These are phyloP conservation scores for Apis florea DNA, from an alignment of 1,140 invertebrate species.

Conservation along the genomic window DNA sequence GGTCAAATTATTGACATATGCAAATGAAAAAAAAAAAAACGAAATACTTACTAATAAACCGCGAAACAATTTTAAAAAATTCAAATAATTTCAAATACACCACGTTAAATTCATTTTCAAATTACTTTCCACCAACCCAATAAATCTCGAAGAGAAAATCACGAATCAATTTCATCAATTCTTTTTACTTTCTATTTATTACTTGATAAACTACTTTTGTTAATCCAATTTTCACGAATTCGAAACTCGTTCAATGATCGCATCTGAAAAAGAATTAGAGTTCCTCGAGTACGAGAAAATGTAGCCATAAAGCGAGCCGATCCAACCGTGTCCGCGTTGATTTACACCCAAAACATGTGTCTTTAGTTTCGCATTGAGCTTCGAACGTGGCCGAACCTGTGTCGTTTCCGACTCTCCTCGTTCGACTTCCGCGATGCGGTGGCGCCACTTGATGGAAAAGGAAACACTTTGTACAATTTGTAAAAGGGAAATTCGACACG, in stretches of 20 bases:
- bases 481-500: not conserved
- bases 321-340: slow-evolving; percentile 46
- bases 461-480: slow-evolving; percentile 20
- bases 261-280: not conserved
- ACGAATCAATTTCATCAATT: too few relatives aligned
- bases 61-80: too few relatives aligned
- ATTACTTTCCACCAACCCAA: too few relatives aligned
- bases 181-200: not conserved
- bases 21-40: too few relatives aligned
- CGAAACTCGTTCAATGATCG: not conserved
- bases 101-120: too few relatives aligned
- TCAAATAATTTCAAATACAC: too few relatives aligned
- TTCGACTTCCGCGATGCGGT: not conserved
- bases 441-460: not conserved
- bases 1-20: too few relatives aligned
- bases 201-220: not conserved
- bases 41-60: too few relatives aligned
- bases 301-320: slow-evolving; percentile 6
- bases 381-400: slow-evolving; percentile 53
- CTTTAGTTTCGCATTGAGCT: slow-evolving; percentile 63
- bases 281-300: not conserved
- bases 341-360: slow-evolving; percentile 75
- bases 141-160: too few relatives aligned
- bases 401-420: slow-evolving; percentile 32
- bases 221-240: too few relatives aligned